Base-by-base conservation (phyloP, 1,140 invertebrate species). In the Myzus persicae region DNA sequence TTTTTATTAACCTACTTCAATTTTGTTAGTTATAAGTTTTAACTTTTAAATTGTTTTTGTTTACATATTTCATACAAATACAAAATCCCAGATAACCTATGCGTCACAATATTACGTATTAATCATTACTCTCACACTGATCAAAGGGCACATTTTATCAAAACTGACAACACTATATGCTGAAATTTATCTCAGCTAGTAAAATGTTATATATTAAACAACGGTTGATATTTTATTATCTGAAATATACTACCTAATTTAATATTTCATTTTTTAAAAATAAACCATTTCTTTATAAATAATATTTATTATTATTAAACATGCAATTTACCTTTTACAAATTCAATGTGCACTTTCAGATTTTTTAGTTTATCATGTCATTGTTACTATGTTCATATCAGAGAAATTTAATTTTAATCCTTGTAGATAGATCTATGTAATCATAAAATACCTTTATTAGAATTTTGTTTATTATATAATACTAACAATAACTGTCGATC, bases 141-240 rank as follows among this genome's bases (percentile, higher is more conserved):
- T 44, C 44, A 92, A n/a, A 92, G 91, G 44, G 91, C 91, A 92
- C 22, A 48, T 84, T 84, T 92, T 84, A 92, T 92, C 91, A 84
- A 92, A 81, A 92, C 44, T 92, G n/a, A 82, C 90, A 67, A 82
- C 22, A 76, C 22, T 44, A 82, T 81, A 92, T 92, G 22, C 18
- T 38, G 24, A 92, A 36, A 46, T 22, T 92, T 51, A 92, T 84
- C 76, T 84, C 36, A 40, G 48, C 22, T 36, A 44, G 31, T 81
- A 18, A 0, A n/a, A 20, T 44, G 11, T 89, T 54, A 89, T 24
- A 48, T 87, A 67, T 67, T 67, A 20, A 87, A 87, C 31, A 89
- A 54, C 1, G 18, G 42, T 48, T 89, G 46, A 38, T 89, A 89
- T 36, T 89, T 89, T 85, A 85, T 85, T 85, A 20, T 85, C 40